Evolutionary conservation across 2,797 vertebrate species (phyloP).

Genomic region (Crenuchus spilurus): DNA sequence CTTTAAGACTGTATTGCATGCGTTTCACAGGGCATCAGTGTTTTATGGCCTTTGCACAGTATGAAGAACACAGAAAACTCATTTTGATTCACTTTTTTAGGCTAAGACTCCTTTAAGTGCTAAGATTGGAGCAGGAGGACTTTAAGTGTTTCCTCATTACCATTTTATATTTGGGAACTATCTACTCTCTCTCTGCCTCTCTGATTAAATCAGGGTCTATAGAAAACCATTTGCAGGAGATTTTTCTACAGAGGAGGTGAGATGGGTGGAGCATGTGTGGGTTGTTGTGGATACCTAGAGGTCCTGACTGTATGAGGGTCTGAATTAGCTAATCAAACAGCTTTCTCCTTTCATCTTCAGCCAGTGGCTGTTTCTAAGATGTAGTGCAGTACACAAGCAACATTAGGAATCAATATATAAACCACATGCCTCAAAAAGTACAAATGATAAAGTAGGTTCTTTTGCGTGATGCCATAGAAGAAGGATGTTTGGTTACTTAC

Average conservation of each 20-base stretch:
- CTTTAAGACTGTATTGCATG: neutral
- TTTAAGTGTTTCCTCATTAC: constrained; percentile 37
- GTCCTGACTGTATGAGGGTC: constrained; percentile 41
- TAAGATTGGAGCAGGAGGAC: constrained; percentile 2
- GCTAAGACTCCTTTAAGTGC: neutral
- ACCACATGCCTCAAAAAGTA: too few relatives aligned
- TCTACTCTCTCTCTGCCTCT: constrained; percentile 21
- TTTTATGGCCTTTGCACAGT: neutral
- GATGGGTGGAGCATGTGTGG: constrained; percentile 20
- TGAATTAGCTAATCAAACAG: constrained; percentile 39
- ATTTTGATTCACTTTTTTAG: neutral
- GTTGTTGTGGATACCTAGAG: constrained; percentile 18
- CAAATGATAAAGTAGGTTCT: too few relatives aligned
- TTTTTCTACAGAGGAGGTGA: constrained; percentile 43
- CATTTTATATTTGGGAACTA: constrained; percentile 23
- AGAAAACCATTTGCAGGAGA: constrained; percentile 38
- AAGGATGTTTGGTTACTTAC: too few relatives aligned
- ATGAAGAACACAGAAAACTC: neutral
- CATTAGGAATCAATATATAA: neutral
- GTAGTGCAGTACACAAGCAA: neutral
- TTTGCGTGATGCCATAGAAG: too few relatives aligned
- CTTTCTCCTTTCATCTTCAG: constrained; percentile 37
- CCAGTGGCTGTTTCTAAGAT: constrained; percentile 18
- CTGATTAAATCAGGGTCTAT: constrained; percentile 45
- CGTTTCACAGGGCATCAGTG: neutral